Evolutionary conservation across 35 echinoderm and acorn worm species (phyloP).

Genomic region (Apostichopus japonicus): DNA sequence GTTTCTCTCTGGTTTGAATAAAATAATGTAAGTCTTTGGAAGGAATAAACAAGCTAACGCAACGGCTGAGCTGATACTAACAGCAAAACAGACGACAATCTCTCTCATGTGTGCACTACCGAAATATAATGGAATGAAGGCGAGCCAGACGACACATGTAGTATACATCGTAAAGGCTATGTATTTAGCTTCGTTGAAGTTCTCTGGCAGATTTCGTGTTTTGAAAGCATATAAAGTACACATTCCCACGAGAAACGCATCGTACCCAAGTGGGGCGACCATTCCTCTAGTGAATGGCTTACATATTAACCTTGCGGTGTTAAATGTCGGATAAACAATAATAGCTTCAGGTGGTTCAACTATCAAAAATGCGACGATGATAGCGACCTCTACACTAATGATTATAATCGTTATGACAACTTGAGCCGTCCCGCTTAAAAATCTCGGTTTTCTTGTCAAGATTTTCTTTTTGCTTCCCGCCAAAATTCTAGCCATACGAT

Average conservation of each 20-base stretch:
- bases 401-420: constrained; percentile 88
- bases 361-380: constrained; percentile 75
- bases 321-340: constrained; percentile 65
- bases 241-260: constrained; percentile 84
- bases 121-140: constrained; percentile 91
- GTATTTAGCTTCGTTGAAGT: constrained; percentile 99
- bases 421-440: constrained; percentile 88
- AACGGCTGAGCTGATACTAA: constrained; percentile 90
- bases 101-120: constrained; percentile 69
- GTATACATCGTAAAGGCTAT: constrained; percentile 99
- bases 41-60: constrained; percentile 89
- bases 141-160: constrained; percentile 93
- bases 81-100: constrained; percentile 94
- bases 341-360: constrained; percentile 78
- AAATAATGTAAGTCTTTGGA: constrained; percentile 94
- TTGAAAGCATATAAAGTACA: constrained; percentile 99
- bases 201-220: constrained; percentile 95
- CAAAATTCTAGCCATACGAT: constrained; percentile 94
- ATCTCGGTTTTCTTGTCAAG: constrained; percentile 77
- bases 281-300: constrained; percentile 73
- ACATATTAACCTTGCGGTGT: constrained; percentile 74
- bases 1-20: constrained; percentile 96
- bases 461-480: constrained; percentile 98
- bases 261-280: constrained; percentile 84
- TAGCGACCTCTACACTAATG: constrained; percentile 73